Evolutionary conservation across 2,113 vertebrate species (phyloP).

Genomic region (Aramus guarauna): DNA sequence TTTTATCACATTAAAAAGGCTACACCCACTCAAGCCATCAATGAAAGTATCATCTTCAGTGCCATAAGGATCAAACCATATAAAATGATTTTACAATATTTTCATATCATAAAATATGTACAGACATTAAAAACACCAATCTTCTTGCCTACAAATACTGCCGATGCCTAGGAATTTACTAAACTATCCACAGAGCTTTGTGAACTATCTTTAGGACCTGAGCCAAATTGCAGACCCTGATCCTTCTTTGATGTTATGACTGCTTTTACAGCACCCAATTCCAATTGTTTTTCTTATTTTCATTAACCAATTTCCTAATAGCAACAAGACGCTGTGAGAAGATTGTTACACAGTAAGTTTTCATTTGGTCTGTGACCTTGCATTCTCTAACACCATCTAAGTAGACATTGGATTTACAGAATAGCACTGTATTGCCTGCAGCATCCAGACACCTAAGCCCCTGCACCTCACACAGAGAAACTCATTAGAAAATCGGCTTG

Average conservation of each 20-base stretch:
- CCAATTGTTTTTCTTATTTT: background rate
- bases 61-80: background rate
- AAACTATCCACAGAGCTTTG: background rate
- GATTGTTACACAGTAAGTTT: background rate
- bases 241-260: background rate
- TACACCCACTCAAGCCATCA: background rate
- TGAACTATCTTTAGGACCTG: background rate
- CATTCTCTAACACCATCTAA: background rate
- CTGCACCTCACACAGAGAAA: background rate
- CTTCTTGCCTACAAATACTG: background rate
- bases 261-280: background rate
- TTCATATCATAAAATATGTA: background rate
- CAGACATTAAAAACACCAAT: background rate
- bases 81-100: background rate
- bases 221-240: background rate
- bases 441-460: background rate
- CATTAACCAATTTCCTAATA: background rate
- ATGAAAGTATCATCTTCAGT: background rate
- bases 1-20: background rate
- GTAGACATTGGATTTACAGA: background rate
- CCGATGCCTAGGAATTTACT: background rate
- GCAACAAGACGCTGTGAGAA: background rate
- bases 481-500: background rate
- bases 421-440: background rate
- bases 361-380: background rate